Evolutionary conservation across 2,113 vertebrate genomes (phyloP), one percentile per base, ranked within the genome.

Genomic region (Pelodiscus sinensis): DNA sequence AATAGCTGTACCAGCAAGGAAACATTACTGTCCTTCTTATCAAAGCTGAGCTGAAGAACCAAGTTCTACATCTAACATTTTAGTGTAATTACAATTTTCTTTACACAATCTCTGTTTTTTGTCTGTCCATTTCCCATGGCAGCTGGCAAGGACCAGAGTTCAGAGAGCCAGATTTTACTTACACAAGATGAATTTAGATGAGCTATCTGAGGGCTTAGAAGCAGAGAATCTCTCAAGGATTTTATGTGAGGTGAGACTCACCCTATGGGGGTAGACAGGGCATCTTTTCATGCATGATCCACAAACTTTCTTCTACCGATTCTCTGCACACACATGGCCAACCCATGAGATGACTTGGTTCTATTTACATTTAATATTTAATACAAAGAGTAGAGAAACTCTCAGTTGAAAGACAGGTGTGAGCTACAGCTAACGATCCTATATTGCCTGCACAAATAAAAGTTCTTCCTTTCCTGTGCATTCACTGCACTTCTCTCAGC

Each of bases 141-240:
- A 96, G 93, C 88, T 84, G 85, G 56, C 78, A 80, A 82, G 82
- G 79, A 62, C 44, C 84, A 81, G 89, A 88, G 86, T 91, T 95
- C 89, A 85, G 50, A 82, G 35, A 92, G 44, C 18, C n/a, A 77
- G 25, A 31, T 81, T 94, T 87, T 21, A 44, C 92, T 94, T 80
- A 79, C 56, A 79, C 87, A 14, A 82, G 75, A 51, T 57, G 68
- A 71, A 88, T 18, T 27, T 87, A 75, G 85, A 73, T 73, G 75
- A 79, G 87, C 82, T 55, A 81, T 14, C 1, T 0, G 3, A 77
- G 57, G 4, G 0, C 35, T 85, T 82, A 3, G 6, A 83, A 89
- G 18, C 16, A 51, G 24, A 3, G 0, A 52, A 29, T 15, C 38
- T 21, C 1, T 35, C 75, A 78, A 27, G 13, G 19, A 5, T 84